Percentiles rank a stretch among this genome's conserved stretches.
These are phyloP conservation scores for Acanthornis magna DNA, from an alignment of 2,797 vertebrate species.

Conservation along the genomic window DNA sequence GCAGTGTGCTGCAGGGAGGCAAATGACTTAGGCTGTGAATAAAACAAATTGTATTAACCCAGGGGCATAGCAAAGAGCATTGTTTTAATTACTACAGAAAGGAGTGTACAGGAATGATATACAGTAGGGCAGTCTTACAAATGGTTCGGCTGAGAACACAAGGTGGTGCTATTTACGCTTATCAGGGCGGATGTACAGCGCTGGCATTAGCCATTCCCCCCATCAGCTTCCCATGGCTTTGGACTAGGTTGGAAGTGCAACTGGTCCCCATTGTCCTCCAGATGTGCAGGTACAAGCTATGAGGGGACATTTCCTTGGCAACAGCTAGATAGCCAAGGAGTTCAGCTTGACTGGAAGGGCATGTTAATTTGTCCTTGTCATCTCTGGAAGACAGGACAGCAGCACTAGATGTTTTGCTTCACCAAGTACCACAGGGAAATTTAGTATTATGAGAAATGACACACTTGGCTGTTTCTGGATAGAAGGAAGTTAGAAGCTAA, in stretches of 20 bases:
- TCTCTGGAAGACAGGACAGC: constrained; percentile 23
- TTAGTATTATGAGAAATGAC: constrained; percentile 23
- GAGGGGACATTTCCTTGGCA: constrained; percentile 32
- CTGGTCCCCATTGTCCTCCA: neutral
- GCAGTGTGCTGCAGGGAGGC: neutral
- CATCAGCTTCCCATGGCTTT: neutral
- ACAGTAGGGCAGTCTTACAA: neutral
- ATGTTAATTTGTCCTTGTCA: constrained; percentile 58
- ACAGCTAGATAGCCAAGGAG: neutral
- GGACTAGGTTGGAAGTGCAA: neutral
- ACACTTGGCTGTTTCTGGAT: constrained; percentile 34
- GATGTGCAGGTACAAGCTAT: neutral
- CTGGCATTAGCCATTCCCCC: neutral
- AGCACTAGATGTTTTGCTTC: neutral
- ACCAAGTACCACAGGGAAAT: constrained; percentile 42
- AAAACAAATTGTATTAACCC: constrained; percentile 60
- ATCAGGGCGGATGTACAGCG: fast-evolving
- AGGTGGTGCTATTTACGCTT: constrained; percentile 45
- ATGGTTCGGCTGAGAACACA: neutral
- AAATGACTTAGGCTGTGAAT: constrained; percentile 42
- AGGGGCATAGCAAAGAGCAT: neutral
- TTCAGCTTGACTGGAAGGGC: constrained; percentile 34
- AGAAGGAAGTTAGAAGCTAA: constrained; percentile 18
- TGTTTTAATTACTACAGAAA: constrained; percentile 52
- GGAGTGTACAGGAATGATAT: neutral